Evolutionary conservation across 2,888 invertebrate genomes (phyloP), one percentile per base, ranked within the genome.

Genomic region (Habrosyne pyritoides): DNA sequence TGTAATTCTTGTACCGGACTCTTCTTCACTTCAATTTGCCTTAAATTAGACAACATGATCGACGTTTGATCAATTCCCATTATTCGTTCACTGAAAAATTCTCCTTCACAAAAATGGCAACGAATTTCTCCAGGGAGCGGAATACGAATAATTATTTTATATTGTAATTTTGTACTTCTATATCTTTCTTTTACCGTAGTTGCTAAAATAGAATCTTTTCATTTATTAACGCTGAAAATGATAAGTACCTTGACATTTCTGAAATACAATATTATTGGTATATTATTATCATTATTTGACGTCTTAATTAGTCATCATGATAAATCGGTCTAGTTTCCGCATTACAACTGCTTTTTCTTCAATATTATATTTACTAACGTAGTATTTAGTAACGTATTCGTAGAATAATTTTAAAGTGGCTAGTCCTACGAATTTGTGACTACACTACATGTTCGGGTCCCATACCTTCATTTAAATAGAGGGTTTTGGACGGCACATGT

Each of bases 11-110:
- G 50, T 49, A 46, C 53, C 53, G 47, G 24, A 49, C 28, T 53
- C 53, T 8, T 42, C 47, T 53, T 47, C 42, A 49, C 42, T 58
- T 57, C 61, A 59, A 58, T 63, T 58, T 60, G 53, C 51, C 56
- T 48, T 24, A 46, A 60, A 58, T 65, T 57, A 58, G 51, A 60
- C 56, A 58, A 55, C 53, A 54, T 57, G 61, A 53, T 53, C 52
- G 59, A 63, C 55, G 52, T 53, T 55, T 57, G 59, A 58, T 58
- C 47, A 59, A 61, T 57, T 46, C 49, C 47, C 42, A 56, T 56
- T 59, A 57, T 57, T 21, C 51, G 53, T 53, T 52, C 48, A 53
- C 49, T 47, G 52, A 53, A 60, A 56, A 57, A 59, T 53, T 53
- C 56, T 33, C 50, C 53, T 42, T 46, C 36, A 12, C 48, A 18